A percentile compares a stretch with the other conserved stretches of the same genome.
These are phyloP conservation scores for Axea sp. DNA, from an alignment of 2,888 invertebrate species.

Conservation along the genomic window DNA sequence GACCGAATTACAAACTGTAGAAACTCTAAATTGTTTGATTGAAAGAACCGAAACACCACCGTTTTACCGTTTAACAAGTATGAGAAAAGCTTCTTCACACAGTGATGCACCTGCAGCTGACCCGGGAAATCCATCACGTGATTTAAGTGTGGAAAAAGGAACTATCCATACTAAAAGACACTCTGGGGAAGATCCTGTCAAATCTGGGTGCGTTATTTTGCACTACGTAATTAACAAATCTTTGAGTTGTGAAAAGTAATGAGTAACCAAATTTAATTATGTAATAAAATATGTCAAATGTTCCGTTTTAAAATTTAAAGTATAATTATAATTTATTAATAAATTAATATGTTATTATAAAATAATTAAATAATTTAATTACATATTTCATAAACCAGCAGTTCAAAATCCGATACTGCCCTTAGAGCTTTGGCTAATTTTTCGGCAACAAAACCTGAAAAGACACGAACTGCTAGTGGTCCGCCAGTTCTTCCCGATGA, in stretches of 20 bases:
- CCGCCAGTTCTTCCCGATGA: conserved; percentile 82
- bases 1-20: conserved; percentile 97
- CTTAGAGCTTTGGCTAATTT: conserved; percentile 82
- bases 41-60: conserved; percentile 99
- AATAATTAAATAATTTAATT: conserved; percentile 3
- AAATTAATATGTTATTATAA: background rate
- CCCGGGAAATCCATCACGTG: conserved; percentile 81
- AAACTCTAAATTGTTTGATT: conserved; percentile 96
- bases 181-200: conserved; percentile 92
- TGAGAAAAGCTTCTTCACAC: conserved; percentile 93
- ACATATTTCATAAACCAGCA: conserved; percentile 5
- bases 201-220: conserved; percentile 82
- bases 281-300: no score
- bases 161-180: conserved; percentile 98
- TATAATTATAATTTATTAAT: conserved; percentile 2
- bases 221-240: no score
- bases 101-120: conserved; percentile 81
- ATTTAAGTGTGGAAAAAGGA: conserved; percentile 91
- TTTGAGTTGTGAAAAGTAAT: no score
- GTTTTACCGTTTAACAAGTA: conserved; percentile 95
- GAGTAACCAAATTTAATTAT: no score
- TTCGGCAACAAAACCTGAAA: conserved; percentile 83
- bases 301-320: background rate
- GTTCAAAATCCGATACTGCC: conserved; percentile 84
- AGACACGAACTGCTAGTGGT: conserved; percentile 83